phyloP scores from a whole-genome alignment of 2,113 vertebrate genomes.

The Xyrauchen texanus region DNA sequence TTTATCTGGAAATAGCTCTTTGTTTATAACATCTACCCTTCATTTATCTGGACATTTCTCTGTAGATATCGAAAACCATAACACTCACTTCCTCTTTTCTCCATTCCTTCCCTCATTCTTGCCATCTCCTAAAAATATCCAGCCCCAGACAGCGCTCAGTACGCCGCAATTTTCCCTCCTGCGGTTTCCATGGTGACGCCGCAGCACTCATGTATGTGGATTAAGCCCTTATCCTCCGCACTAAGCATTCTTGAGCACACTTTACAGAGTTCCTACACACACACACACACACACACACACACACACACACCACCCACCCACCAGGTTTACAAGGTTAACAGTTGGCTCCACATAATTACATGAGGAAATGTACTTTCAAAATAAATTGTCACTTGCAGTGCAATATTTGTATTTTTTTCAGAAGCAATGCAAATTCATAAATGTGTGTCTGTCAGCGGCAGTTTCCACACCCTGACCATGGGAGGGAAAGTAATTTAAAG shows the following conservation, averaged over 20 bases:
- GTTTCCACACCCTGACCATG: constrained; percentile 17
- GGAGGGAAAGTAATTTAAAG: constrained; percentile 30
- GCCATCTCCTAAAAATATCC: constrained; percentile 46
- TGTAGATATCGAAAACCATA: not conserved
- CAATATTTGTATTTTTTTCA: not conserved
- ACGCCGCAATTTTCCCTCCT: constrained; percentile 49
- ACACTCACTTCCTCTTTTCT: not conserved
- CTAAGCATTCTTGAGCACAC: constrained; percentile 52
- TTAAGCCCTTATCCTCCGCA: constrained; percentile 54
- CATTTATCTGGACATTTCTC: not conserved
- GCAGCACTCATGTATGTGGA: constrained; percentile 36
- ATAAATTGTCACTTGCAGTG: constrained; percentile 39
- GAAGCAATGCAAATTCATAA: constrained; percentile 40
- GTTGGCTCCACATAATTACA: constrained; percentile 56
- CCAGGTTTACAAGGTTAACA: constrained; percentile 49
- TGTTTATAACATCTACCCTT: not conserved
- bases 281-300: constrained; percentile 6
- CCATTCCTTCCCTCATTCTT: not conserved
- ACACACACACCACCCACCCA: too few species aligned
- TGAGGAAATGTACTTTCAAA: constrained; percentile 46
- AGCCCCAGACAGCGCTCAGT: constrained; percentile 48
- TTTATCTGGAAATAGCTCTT: too few species aligned
- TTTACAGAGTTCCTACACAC: not conserved
- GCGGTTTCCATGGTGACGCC: constrained; percentile 56
- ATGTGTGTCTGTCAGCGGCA: constrained; percentile 49